Conservation (phyloP, 2,888 invertebrate genomes). For the Antheraea yamamai region DNA sequence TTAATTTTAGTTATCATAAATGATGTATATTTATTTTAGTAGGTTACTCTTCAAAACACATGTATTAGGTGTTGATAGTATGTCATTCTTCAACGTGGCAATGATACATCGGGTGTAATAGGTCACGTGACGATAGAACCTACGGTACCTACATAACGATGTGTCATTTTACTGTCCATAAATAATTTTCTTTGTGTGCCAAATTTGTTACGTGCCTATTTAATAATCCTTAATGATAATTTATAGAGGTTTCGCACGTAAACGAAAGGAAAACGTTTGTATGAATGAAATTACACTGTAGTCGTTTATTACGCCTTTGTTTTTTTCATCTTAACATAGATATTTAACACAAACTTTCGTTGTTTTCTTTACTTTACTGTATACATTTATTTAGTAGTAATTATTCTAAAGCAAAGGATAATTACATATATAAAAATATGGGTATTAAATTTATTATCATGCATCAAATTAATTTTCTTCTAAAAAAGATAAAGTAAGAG, state of each 20-base stretch:
- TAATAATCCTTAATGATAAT: slow-evolving; percentile 68
- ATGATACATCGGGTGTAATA: slow-evolving; percentile 7
- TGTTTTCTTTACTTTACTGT: background rate
- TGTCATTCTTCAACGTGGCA: background rate
- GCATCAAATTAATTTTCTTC: background rate
- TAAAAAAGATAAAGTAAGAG: slow-evolving; percentile 53
- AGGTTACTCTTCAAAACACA: background rate
- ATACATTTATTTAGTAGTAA: background rate
- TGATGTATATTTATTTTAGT: background rate
- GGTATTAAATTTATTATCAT: background rate
- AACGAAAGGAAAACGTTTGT: slow-evolving; percentile 61
- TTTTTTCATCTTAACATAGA: slow-evolving; percentile 28
- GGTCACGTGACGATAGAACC: slow-evolving; percentile 1
- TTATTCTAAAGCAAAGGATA: background rate
- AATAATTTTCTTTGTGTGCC: slow-evolving; percentile 49
- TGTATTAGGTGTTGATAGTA: background rate
- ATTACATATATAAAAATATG: background rate
- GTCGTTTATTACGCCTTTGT: slow-evolving; percentile 30
- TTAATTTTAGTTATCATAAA: background rate
- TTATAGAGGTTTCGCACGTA: slow-evolving; percentile 78
- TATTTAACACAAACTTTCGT: background rate
- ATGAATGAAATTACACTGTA: slow-evolving; percentile 31
- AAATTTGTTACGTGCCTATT: slow-evolving; percentile 58
- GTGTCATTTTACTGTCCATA: slow-evolving; percentile 23
- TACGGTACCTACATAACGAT: background rate